Base-by-base conservation (phyloP, 2,888 invertebrate species). In the Chalcosyrphus nemorum region DNA sequence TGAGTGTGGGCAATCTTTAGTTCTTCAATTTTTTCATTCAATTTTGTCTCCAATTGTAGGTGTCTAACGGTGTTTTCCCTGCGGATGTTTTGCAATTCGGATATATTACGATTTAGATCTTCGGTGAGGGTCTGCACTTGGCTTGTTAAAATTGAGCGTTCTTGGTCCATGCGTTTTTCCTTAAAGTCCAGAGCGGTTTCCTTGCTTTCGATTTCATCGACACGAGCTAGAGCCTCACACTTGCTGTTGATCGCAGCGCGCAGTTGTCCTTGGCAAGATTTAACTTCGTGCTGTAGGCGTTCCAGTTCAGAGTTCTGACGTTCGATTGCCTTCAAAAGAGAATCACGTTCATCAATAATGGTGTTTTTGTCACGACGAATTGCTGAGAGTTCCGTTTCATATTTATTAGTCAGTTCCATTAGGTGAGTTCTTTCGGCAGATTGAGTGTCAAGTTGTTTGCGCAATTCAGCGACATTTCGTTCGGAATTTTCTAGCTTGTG, bases 111-210 rank as follows among this genome's bases (percentile, higher is more conserved):
- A 86, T 95, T 94, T 13, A 98, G 92, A 91, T 98, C 97, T 88
- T 95, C 94, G 76, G 95, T 95, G 27, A 98, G 92, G 72, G 95
- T 93, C 87, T 95, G 94, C 86, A 97, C 95, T 92, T 97, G 97
- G 86, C 95, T 95, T 86, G 94, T 94, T 27, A 97, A 91, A 87
- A 97, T 93, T 4, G 93, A 92, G 88, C 95, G 94, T 91, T 98
- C 98, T 89, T 96, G 95, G 88, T 97, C 96, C 88, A 97, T 93
- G 17, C 96, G 94, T 88, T 96, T 96, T 91, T 97, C 97, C 88
- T 95, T 96, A 90, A 95, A 95, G 88, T 95, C 95, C 19, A 97
- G 90, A 9, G 95, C 94, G 72, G 96, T 92, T 92, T 97, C 96
- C 90, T 95, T 95, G 86, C 96, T 95, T 87, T 95, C 94, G 41